Evolutionary conservation across 2,888 invertebrate genomes (phyloP).

Genomic region (Clanis bilineata): DNA sequence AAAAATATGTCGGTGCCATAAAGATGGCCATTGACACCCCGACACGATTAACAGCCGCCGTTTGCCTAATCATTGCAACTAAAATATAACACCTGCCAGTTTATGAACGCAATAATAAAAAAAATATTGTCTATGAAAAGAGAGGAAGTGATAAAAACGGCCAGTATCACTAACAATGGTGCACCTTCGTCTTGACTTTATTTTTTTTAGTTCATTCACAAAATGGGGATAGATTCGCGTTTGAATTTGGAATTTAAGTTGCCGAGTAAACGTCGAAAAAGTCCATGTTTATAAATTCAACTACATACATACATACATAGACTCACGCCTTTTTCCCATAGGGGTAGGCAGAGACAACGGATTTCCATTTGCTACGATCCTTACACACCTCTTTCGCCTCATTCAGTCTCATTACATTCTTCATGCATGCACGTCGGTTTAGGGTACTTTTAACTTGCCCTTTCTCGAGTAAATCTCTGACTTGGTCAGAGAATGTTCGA

Average conservation of each 20-base stretch:
- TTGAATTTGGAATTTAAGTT: slow-evolving; percentile 37
- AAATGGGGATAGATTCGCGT: slow-evolving; percentile 33
- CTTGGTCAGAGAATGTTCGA: too few relatives aligned
- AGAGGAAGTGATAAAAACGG: slow-evolving; percentile 74
- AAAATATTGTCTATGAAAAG: slow-evolving; percentile 51
- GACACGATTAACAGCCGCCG: slow-evolving; percentile 53
- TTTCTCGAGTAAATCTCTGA: too few relatives aligned
- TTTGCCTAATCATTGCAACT: slow-evolving; percentile 70
- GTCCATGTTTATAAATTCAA: background rate
- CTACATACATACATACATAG: too few relatives aligned
- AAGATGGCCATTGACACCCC: slow-evolving; percentile 25
- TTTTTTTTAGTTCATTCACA: slow-evolving; percentile 65
- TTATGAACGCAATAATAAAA: slow-evolving; percentile 66
- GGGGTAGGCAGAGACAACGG: too few relatives aligned
- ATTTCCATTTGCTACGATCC: too few relatives aligned
- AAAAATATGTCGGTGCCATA: slow-evolving; percentile 31
- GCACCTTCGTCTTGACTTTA: slow-evolving; percentile 52
- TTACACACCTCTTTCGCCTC: too few relatives aligned
- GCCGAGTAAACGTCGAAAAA: background rate
- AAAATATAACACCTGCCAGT: slow-evolving; percentile 71
- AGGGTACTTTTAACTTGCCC: too few relatives aligned
- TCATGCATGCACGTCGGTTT: too few relatives aligned
- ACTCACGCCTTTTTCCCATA: too few relatives aligned
- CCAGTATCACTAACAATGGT: slow-evolving; percentile 61
- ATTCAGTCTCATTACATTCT: too few relatives aligned